Conservation (phyloP, 2,797 vertebrate genomes). For the Ctenopoma multispine region DNA sequence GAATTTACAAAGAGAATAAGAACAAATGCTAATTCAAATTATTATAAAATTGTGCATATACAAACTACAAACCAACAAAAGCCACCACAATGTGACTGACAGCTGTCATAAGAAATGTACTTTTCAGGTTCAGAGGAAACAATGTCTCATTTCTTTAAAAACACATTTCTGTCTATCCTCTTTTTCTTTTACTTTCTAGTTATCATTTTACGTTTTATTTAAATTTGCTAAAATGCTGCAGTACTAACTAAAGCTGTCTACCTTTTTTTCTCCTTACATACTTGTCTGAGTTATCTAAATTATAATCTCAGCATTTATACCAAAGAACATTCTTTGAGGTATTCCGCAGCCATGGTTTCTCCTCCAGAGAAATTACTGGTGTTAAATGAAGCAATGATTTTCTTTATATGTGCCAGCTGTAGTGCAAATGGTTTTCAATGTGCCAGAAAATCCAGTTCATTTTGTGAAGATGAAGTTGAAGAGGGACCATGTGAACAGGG, state of each 20-base stretch:
- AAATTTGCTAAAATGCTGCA: constrained; percentile 52
- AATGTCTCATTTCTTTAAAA: too few relatives aligned
- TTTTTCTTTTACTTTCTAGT: constrained; percentile 33
- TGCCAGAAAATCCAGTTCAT: constrained; percentile 70
- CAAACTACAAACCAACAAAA: too few relatives aligned
- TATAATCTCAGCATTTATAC: constrained; percentile 73
- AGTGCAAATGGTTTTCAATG: constrained; percentile 74
- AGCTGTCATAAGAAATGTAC: too few relatives aligned
- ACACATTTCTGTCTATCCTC: too few relatives aligned
- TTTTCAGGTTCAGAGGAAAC: too few relatives aligned
- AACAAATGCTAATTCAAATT: too few relatives aligned
- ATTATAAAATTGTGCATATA: too few relatives aligned
- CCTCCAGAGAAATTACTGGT: constrained; percentile 74
- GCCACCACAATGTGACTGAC: too few relatives aligned
- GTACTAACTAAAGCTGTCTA: constrained; percentile 52
- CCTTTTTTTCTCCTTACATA: constrained; percentile 32
- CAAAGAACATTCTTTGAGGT: constrained; percentile 70
- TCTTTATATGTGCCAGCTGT: constrained; percentile 76
- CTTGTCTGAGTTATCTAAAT: constrained; percentile 73
- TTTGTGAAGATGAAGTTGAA: constrained; percentile 63
- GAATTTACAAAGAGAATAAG: too few relatives aligned
- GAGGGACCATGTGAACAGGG: constrained; percentile 48
- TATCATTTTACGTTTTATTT: constrained; percentile 52
- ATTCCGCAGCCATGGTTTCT: constrained; percentile 65
- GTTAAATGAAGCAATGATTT: constrained; percentile 80